A percentile compares a stretch with the other conserved stretches of the same genome.
Conservation (phyloP, 2,888 invertebrate species). For the Xestia c-nigrum region DNA sequence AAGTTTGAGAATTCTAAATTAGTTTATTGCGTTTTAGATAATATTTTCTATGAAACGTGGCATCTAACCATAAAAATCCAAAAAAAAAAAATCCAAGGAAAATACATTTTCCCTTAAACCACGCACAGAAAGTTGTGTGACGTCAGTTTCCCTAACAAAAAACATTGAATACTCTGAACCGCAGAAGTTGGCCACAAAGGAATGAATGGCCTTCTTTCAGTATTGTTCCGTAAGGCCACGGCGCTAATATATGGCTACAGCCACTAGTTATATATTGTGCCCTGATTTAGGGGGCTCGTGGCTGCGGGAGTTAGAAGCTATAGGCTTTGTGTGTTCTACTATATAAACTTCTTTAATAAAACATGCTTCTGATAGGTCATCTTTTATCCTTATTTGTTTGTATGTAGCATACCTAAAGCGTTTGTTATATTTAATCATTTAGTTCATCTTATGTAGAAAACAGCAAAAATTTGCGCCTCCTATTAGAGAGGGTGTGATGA, state of each 20-base stretch:
- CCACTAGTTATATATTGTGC: slow-evolving; percentile 44
- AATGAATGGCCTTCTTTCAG: slow-evolving; percentile 64
- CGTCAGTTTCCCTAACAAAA: slow-evolving; percentile 63
- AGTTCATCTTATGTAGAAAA: neutral
- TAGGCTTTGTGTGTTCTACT: slow-evolving; percentile 25
- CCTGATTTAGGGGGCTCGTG: slow-evolving; percentile 50
- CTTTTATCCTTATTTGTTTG: slow-evolving; percentile 26
- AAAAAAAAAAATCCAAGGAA: neutral
- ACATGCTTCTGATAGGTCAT: slow-evolving; percentile 12
- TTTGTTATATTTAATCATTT: neutral
- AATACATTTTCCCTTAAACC: slow-evolving; percentile 38
- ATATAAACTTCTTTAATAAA: slow-evolving; percentile 39
- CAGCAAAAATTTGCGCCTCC: neutral
- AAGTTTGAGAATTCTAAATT: neutral
- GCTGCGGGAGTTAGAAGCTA: slow-evolving; percentile 42
- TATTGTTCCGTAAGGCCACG: slow-evolving; percentile 59
- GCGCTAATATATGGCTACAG: slow-evolving; percentile 59
- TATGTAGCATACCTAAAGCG: neutral
- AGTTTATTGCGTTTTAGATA: neutral
- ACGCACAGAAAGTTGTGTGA: slow-evolving; percentile 62
- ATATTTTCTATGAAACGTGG: neutral
- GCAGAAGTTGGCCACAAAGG: slow-evolving; percentile 64
- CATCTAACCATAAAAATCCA: neutral
- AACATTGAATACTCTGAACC: slow-evolving; percentile 62
- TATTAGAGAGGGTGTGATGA: neutral